These are phyloP conservation scores for Eilema depressum DNA, from an alignment of 2,888 invertebrate species.

Conservation along the genomic window DNA sequence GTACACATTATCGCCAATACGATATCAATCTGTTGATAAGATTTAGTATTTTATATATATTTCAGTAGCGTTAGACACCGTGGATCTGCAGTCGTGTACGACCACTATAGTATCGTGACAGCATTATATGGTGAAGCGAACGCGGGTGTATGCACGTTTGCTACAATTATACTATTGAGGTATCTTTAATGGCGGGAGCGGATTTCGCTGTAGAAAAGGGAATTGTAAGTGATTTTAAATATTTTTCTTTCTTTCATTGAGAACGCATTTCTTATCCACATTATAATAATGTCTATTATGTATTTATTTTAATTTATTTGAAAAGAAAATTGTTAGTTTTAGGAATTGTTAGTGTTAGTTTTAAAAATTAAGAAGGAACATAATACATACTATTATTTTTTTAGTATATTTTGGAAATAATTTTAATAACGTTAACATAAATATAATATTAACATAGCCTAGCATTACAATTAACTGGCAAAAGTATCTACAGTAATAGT, in stretches of 20 bases:
- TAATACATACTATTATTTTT: too few species aligned
- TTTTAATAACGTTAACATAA: too few species aligned
- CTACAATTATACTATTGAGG: constrained; percentile 20
- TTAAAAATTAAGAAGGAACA: too few species aligned
- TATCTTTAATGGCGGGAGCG: constrained; percentile 69
- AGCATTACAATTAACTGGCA: too few species aligned
- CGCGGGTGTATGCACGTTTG: constrained; percentile 26
- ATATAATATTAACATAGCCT: too few species aligned
- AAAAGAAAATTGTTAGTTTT: too few species aligned
- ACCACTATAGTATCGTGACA: constrained; percentile 5
- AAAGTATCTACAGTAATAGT: too few species aligned
- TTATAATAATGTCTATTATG: too few species aligned
- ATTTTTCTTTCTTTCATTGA: background rate
- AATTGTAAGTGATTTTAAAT: constrained; percentile 34
- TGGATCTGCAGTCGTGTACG: background rate
- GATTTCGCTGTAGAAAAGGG: constrained; percentile 73
- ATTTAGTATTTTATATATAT: constrained; percentile 34
- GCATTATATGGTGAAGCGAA: constrained; percentile 12
- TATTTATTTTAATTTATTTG: too few species aligned
- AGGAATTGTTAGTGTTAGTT: too few species aligned
- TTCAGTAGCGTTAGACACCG: constrained; percentile 30
- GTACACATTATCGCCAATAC: constrained; percentile 35
- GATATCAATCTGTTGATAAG: constrained; percentile 52
- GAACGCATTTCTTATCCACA: background rate
- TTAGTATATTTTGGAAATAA: too few species aligned